These are phyloP conservation scores for Nematopogon swammerdamellus DNA, from an alignment of 2,888 invertebrate genomes.

Conservation along the genomic window DNA sequence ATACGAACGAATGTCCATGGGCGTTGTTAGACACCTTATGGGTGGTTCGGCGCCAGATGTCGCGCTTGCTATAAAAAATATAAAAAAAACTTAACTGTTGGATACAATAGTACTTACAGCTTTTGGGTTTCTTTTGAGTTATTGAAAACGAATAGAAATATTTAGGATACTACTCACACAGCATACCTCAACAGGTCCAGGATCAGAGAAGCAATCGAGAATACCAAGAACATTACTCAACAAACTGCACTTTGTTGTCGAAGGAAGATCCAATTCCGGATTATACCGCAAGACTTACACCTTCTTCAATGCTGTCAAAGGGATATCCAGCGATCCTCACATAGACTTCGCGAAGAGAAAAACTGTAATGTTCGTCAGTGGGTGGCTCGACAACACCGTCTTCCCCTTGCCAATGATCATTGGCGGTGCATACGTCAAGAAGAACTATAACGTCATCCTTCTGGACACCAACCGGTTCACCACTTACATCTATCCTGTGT, in stretches of 20 bases:
- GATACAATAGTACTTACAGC: no score
- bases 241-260: neutral
- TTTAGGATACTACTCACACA: no score
- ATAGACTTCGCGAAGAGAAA: conserved; percentile 20
- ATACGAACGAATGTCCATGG: no score
- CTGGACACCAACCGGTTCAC: conserved; percentile 27
- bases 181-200: neutral
- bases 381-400: conserved; percentile 27
- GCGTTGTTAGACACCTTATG: no score
- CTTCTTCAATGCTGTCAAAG: neutral
- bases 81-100: no score
- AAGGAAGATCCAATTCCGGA: neutral
- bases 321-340: conserved; percentile 19
- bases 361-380: conserved; percentile 29
- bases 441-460: conserved; percentile 20
- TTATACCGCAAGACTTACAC: neutral
- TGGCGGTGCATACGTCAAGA: conserved; percentile 5
- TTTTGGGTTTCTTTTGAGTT: no score
- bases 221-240: neutral
- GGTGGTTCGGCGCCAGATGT: no score
- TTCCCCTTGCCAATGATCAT: conserved; percentile 16
- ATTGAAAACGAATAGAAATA: no score
- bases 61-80: no score
- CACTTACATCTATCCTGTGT: conserved; percentile 29
- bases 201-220: neutral